These are phyloP conservation scores for Calameuta filiformis DNA, from an alignment of 2,888 invertebrate genomes.

Conservation along the genomic window DNA sequence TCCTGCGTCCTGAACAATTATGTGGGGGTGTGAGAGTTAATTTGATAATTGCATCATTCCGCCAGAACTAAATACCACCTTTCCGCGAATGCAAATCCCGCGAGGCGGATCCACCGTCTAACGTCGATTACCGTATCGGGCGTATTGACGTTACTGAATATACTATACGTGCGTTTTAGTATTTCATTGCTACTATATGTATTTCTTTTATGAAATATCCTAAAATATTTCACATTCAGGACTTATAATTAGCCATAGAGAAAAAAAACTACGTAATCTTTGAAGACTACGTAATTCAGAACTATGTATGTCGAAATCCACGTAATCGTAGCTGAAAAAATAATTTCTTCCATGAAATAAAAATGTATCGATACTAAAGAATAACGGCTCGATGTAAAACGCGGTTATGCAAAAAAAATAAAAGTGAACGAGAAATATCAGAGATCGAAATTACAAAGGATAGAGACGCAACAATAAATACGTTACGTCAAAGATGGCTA, in stretches of 20 bases:
- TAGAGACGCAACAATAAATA: not conserved
- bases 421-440: not conserved
- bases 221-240: not conserved
- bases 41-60: constrained; percentile 62
- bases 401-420: not conserved
- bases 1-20: constrained; percentile 38
- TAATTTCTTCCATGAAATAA: not conserved
- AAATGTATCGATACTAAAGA: not conserved
- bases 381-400: not conserved
- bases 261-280: too few species aligned
- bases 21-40: constrained; percentile 56
- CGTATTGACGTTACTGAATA: not conserved
- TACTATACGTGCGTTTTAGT: not conserved
- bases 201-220: not conserved
- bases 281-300: not conserved
- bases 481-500: not conserved
- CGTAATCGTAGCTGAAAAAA: too few species aligned
- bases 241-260: not conserved
- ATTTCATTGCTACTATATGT: not conserved
- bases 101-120: constrained; percentile 14
- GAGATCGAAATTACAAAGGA: not conserved
- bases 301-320: too few species aligned
- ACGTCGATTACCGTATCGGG: not conserved
- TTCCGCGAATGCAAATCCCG: constrained; percentile 50
- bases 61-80: constrained; percentile 57